phyloP scores from a whole-genome alignment of 1,140 invertebrate species.

The Aleiodes sp. region DNA sequence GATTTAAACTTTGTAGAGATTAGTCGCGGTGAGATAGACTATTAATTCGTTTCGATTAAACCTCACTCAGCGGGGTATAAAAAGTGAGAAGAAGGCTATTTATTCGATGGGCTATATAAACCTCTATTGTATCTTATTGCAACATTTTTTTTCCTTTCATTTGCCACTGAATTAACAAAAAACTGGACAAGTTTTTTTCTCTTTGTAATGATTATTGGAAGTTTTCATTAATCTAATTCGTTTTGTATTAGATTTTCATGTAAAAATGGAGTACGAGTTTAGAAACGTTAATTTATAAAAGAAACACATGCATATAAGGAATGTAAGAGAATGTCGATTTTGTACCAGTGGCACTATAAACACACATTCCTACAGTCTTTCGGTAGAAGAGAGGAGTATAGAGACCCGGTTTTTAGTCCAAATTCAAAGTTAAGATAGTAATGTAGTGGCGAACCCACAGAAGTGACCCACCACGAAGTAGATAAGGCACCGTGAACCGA shows the following conservation, averaged over 20 bases:
- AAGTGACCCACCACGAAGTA: conserved; percentile 43
- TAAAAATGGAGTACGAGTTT: not conserved
- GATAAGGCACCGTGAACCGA: conserved; percentile 7
- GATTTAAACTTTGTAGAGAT: conserved; percentile 20
- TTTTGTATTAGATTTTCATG: too few species aligned
- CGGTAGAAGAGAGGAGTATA: conserved; percentile 22
- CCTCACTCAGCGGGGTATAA: not conserved
- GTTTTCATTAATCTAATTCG: too few species aligned
- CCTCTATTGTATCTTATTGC: not conserved
- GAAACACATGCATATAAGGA: not conserved
- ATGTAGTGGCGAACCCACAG: conserved; percentile 13
- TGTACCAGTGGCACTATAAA: conserved; percentile 44
- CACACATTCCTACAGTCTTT: conserved; percentile 43
- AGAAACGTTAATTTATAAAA: not conserved
- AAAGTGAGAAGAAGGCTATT: not conserved
- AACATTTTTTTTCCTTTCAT: not conserved
- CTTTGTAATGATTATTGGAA: too few species aligned
- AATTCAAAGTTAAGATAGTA: conserved; percentile 55
- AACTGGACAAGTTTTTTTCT: too few species aligned
- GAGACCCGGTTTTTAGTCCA: conserved; percentile 43
- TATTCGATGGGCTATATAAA: not conserved
- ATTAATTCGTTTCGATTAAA: conserved; percentile 41
- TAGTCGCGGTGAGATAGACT: conserved; percentile 28
- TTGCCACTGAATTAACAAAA: too few species aligned
- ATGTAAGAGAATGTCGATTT: not conserved